Conservation (phyloP, 2,113 vertebrate genomes). For the Corythornis cristatus region DNA sequence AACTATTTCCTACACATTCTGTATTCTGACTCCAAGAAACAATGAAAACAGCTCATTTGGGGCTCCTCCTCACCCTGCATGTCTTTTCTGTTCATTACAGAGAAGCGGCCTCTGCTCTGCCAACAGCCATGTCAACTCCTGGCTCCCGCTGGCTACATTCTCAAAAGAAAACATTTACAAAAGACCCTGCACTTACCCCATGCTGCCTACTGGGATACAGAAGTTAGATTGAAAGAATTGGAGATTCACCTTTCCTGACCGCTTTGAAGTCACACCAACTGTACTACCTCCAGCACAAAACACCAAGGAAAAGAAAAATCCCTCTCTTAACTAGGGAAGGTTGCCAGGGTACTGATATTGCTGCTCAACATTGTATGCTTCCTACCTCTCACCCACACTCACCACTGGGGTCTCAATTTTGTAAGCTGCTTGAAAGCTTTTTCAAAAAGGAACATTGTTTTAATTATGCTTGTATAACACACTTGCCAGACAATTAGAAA, state of each 20-base stretch:
- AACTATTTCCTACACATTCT: background rate
- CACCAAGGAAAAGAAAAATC: background rate
- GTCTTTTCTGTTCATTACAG: background rate
- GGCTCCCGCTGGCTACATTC: conserved; percentile 8
- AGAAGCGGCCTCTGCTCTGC: conserved; percentile 25
- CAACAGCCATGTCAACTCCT: background rate
- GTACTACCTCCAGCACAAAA: background rate
- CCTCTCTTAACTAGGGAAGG: background rate
- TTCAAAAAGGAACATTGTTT: background rate
- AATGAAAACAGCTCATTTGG: background rate
- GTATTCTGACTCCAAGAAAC: background rate
- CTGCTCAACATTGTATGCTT: background rate
- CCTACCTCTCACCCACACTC: background rate
- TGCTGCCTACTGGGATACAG: background rate
- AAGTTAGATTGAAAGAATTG: background rate
- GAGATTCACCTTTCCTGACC: background rate
- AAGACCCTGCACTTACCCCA: background rate
- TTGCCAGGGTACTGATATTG: background rate
- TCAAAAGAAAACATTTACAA: conserved; percentile 29
- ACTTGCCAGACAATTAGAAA: background rate
- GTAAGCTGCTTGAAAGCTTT: background rate
- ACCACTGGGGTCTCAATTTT: background rate
- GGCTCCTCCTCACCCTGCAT: background rate
- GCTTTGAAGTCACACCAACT: background rate
- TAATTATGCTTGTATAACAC: background rate